These are phyloP conservation scores for Metopia argyrocephala DNA, from an alignment of 2,888 invertebrate genomes.

Conservation along the genomic window DNA sequence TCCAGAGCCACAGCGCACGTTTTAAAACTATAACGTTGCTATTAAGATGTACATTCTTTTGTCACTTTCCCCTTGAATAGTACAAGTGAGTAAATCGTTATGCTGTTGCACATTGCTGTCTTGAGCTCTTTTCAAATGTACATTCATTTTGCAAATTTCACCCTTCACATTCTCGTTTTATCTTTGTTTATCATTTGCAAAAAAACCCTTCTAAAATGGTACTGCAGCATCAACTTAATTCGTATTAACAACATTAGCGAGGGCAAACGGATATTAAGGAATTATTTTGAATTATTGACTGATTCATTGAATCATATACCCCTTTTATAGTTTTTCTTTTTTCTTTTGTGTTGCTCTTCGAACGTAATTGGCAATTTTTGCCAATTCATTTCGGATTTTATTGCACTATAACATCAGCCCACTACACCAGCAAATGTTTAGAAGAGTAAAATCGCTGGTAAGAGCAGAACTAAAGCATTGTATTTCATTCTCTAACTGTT, in stretches of 20 bases:
- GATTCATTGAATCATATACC: background rate
- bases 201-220: background rate
- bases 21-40: background rate
- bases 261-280: constrained; percentile 44
- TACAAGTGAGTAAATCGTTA: background rate
- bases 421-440: background rate
- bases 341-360: background rate
- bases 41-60: background rate
- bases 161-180: background rate
- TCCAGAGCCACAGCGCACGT: background rate
- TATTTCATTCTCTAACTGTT: constrained; percentile 1
- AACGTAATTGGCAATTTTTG: background rate
- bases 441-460: too few relatives aligned
- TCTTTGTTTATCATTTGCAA: background rate
- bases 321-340: background rate
- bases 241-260: constrained; percentile 7
- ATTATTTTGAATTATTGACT: constrained; percentile 37
- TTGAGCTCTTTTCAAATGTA: background rate
- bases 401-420: too few relatives aligned
- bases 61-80: constrained; percentile 3
- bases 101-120: background rate
- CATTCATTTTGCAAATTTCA: background rate
- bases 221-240: background rate
- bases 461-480: background rate
- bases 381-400: too few relatives aligned